phyloP scores from a whole-genome alignment of 35 echinoderm and acorn worm species.

The Chiridota heheva region DNA sequence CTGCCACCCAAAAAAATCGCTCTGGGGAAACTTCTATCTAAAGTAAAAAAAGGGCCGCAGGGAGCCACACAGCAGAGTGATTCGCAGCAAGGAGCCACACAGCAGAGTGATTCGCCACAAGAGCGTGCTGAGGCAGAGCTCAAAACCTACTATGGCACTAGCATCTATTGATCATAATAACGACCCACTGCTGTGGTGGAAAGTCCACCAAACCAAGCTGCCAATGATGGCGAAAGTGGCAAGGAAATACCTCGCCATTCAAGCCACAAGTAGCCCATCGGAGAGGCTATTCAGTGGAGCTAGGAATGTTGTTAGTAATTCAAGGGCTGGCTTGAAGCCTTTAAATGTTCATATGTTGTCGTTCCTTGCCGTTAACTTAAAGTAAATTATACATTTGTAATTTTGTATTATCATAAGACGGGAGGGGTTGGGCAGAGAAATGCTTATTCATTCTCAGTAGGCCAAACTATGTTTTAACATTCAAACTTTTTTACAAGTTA shows the following conservation, averaged over 20 bases:
- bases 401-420: too few species aligned
- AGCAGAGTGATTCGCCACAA: too few species aligned
- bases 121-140: too few species aligned
- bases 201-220: background rate
- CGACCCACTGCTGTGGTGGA: slow-evolving; percentile 32
- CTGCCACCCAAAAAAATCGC: slow-evolving; percentile 14
- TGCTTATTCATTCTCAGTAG: too few species aligned
- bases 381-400: too few species aligned
- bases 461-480: too few species aligned
- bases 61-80: too few species aligned
- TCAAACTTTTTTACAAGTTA: too few species aligned
- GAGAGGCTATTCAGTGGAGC: slow-evolving; percentile 40
- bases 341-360: slow-evolving; percentile 8
- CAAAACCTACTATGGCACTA: background rate
- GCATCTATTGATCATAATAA: background rate
- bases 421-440: too few species aligned
- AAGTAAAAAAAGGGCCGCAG: slow-evolving; percentile 13
- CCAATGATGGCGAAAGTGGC: background rate
- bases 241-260: slow-evolving; percentile 1
- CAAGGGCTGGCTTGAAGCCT: slow-evolving; percentile 15
- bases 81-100: too few species aligned
- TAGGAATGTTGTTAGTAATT: slow-evolving; percentile 14
- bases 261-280: slow-evolving; percentile 18
- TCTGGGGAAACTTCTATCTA: slow-evolving; percentile 8
- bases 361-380: slow-evolving; percentile 11